Evolutionary conservation across 37 sponge, comb jelly and placozoan genomes (phyloP).

Genomic region (Spongilla lacustris): DNA sequence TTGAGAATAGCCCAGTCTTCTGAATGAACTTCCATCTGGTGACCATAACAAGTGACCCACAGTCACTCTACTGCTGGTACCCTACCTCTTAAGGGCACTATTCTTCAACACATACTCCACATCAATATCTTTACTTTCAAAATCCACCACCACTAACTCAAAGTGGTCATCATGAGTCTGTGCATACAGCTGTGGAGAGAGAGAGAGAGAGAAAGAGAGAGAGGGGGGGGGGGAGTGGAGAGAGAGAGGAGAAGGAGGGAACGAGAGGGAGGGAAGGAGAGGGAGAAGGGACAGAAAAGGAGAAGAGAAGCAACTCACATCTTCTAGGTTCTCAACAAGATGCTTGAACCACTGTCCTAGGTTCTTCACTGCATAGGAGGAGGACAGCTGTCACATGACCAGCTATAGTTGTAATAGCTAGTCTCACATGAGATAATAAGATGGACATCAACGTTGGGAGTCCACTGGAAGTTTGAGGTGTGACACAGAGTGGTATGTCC

Average conservation of each 20-base stretch:
- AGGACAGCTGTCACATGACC: background rate
- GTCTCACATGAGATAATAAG: slow-evolving; percentile 52
- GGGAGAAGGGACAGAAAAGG: background rate
- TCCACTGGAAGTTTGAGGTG: slow-evolving; percentile 64
- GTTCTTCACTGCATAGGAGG: slow-evolving; percentile 58
- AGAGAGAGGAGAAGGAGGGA: background rate
- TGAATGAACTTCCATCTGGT: slow-evolving; percentile 48
- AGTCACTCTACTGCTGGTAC: background rate
- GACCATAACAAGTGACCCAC: background rate
- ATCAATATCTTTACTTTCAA: slow-evolving; percentile 64
- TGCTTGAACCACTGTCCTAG: slow-evolving; percentile 65
- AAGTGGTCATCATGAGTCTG: slow-evolving; percentile 62
- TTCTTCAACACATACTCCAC: slow-evolving; percentile 14
- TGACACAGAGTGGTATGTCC: slow-evolving; percentile 24
- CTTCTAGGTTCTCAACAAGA: slow-evolving; percentile 75
- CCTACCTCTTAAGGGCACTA: slow-evolving; percentile 27
- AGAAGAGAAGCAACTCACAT: slow-evolving; percentile 31
- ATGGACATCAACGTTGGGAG: slow-evolving; percentile 48
- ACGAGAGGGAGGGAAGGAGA: background rate
- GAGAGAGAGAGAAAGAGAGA: background rate
- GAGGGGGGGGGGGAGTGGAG: background rate
- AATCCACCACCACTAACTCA: slow-evolving; percentile 70
- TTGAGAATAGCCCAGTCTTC: slow-evolving; percentile 45
- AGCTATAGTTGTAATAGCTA: background rate
- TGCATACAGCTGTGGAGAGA: slow-evolving; percentile 24